Percentiles rank a stretch among this genome's conserved stretches.
Evolutionary conservation across 2,888 invertebrate genomes (phyloP).

Genomic region (Petrolisthes manimaculis): DNA sequence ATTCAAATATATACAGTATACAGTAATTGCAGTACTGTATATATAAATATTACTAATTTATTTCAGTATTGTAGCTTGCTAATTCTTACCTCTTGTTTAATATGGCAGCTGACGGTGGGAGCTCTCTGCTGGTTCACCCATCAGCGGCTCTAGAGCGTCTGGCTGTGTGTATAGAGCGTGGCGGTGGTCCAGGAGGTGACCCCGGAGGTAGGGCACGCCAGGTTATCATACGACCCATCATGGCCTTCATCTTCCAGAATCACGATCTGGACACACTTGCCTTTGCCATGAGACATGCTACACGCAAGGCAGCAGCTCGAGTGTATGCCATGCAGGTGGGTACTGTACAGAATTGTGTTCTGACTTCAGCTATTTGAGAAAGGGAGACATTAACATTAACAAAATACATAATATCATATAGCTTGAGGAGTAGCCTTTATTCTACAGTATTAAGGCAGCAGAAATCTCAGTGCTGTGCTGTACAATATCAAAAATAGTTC

Average conservation of each 20-base stretch:
- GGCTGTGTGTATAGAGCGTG: slow-evolving; percentile 78
- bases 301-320: slow-evolving; percentile 77
- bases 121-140: slow-evolving; percentile 88
- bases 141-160: slow-evolving; percentile 87
- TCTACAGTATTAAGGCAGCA: too few species aligned
- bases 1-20: neutral
- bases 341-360: too few species aligned
- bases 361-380: too few species aligned
- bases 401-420: too few species aligned
- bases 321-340: slow-evolving; percentile 85
- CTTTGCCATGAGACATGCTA: slow-evolving; percentile 88
- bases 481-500: too few species aligned
- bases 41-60: neutral
- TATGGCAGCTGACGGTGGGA: slow-evolving; percentile 71
- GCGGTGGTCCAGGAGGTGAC: slow-evolving; percentile 69
- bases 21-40: neutral
- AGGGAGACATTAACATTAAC: too few species aligned
- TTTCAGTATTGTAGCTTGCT: neutral
- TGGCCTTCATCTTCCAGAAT: slow-evolving; percentile 86
- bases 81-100: neutral
- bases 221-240: slow-evolving; percentile 79
- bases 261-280: slow-evolving; percentile 87
- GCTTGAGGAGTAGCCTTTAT: too few species aligned
- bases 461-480: too few species aligned
- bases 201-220: slow-evolving; percentile 50